Percentiles rank a stretch among this genome's conserved stretches.
Evolutionary conservation across 1,140 invertebrate genomes (phyloP).

Genomic region (Melanaphis sacchari): DNA sequence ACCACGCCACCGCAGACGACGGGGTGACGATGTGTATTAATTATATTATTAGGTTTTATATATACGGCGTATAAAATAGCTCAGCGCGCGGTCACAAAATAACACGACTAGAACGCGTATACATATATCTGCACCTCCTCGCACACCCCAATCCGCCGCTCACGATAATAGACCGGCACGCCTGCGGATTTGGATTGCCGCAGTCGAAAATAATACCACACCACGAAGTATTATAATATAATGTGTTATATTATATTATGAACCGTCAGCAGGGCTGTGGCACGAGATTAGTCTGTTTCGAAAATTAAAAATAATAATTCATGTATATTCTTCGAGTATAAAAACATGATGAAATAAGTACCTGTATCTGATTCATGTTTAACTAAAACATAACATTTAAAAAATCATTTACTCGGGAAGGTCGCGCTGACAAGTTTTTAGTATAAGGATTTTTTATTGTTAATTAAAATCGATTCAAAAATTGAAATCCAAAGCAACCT

Average conservation of each 20-base stretch:
- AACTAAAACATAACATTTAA: not conserved
- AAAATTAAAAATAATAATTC: too few relatives aligned
- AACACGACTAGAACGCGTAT: not conserved
- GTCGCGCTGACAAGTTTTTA: not conserved
- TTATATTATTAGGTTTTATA: not conserved
- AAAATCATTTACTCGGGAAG: not conserved
- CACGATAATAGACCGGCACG: not conserved
- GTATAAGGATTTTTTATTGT: not conserved
- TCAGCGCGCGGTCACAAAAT: not conserved
- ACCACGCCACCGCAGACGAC: not conserved
- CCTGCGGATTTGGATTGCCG: not conserved
- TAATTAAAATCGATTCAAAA: too few relatives aligned
- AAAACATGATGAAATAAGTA: too few relatives aligned
- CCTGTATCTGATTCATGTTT: too few relatives aligned
- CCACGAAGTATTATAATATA: not conserved
- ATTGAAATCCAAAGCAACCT: too few relatives aligned
- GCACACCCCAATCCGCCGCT: not conserved
- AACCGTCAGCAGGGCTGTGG: too few relatives aligned
- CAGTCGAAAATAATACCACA: not conserved
- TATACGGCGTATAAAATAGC: not conserved
- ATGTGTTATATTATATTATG: not conserved
- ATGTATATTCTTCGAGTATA: too few relatives aligned
- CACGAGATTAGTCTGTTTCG: too few relatives aligned
- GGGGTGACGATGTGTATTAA: slow-evolving; percentile 11
- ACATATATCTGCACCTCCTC: not conserved